Evolutionary conservation across 2,797 vertebrate genomes (phyloP).

Genomic region (Ctenosaura bakeri): DNA sequence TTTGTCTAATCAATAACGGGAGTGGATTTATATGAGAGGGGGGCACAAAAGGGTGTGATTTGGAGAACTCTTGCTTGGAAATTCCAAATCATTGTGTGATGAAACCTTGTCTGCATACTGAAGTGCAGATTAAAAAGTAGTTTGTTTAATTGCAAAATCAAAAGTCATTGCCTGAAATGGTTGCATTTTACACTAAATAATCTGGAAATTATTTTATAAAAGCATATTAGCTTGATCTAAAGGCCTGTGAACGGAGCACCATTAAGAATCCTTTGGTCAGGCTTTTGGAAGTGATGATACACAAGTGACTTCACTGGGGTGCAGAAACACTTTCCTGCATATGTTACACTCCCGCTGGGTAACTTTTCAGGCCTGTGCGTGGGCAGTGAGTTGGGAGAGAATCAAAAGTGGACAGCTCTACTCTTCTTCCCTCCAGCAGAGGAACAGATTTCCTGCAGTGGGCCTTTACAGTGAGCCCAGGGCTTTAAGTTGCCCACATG

Average conservation of each 20-base stretch:
- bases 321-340: background rate
- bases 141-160: background rate
- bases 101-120: background rate
- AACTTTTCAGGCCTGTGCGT: background rate
- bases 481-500: background rate
- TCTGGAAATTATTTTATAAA: background rate
- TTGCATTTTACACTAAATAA: background rate
- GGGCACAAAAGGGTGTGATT: background rate
- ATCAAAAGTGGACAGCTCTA: background rate
- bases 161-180: background rate
- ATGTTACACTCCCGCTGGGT: background rate
- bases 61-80: background rate
- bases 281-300: background rate
- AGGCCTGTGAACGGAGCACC: background rate
- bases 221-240: background rate
- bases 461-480: background rate
- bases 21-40: background rate
- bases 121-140: background rate
- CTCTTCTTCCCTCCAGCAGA: background rate
- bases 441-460: background rate
- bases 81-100: background rate
- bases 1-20: constrained; percentile 41
- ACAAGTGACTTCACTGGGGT: background rate
- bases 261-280: background rate
- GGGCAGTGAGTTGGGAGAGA: background rate